phyloP scores from a whole-genome alignment of 2,888 invertebrate species.

The Dione juno region DNA sequence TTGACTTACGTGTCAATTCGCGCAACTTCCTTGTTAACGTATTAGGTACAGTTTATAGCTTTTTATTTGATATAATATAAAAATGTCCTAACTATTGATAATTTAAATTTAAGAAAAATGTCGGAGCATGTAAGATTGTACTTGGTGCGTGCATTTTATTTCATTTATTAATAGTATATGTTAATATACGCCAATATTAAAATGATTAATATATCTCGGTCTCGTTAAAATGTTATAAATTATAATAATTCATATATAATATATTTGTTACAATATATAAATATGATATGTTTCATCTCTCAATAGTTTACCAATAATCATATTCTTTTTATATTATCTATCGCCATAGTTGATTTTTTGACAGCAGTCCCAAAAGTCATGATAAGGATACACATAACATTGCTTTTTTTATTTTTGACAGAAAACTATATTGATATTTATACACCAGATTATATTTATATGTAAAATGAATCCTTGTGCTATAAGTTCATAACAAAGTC shows the following conservation, averaged over 20 bases:
- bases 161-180: not conserved
- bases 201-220: conserved; percentile 16
- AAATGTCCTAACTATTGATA: not conserved
- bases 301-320: conserved; percentile 4
- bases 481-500: not conserved
- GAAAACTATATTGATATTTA: not conserved
- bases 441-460: not conserved
- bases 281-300: conserved; percentile 29
- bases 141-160: not conserved
- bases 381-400: not conserved
- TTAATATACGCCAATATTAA: not conserved
- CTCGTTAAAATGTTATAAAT: not conserved
- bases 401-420: not conserved
- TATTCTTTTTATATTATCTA: too few relatives aligned
- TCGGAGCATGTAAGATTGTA: not conserved
- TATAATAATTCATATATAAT: conserved; percentile 16
- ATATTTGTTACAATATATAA: conserved; percentile 30
- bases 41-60: conserved; percentile 6
- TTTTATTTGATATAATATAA: not conserved
- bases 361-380: not conserved
- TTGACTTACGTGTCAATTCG: conserved; percentile 31
- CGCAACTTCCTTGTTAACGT: conserved; percentile 12
- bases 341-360: not conserved
- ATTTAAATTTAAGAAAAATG: not conserved
- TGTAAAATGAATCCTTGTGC: not conserved